phyloP scores from a whole-genome alignment of 2,797 vertebrate genomes.

The Crotalus adamanteus region DNA sequence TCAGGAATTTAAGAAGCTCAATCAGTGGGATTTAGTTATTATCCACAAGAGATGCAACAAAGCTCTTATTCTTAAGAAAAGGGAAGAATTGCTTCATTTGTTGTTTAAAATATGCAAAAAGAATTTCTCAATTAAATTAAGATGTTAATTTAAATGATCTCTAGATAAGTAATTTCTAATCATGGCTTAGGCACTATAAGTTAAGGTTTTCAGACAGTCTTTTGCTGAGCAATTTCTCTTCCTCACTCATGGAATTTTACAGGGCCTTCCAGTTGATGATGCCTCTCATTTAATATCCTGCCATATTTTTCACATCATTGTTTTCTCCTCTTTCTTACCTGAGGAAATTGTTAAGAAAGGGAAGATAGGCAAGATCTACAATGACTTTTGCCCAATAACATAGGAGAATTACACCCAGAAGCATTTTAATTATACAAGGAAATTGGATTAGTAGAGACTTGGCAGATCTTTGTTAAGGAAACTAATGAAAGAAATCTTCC shows the following conservation, averaged over 20 bases:
- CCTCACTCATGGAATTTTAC: too few relatives aligned
- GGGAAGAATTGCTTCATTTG: constrained; percentile 41
- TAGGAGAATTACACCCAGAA: too few relatives aligned
- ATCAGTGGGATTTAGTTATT: constrained; percentile 43
- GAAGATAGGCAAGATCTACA: too few relatives aligned
- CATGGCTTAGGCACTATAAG: not conserved
- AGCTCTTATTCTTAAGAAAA: constrained; percentile 39
- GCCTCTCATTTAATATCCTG: too few relatives aligned
- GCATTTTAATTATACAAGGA: too few relatives aligned
- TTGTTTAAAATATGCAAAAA: constrained; percentile 46
- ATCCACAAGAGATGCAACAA: constrained; percentile 49
- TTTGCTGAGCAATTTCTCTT: too few relatives aligned
- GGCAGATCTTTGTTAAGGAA: not conserved
- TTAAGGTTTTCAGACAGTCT: too few relatives aligned
- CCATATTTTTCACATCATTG: too few relatives aligned
- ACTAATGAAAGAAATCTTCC: not conserved
- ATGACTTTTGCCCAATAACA: too few relatives aligned
- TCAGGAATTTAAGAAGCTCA: constrained; percentile 39
- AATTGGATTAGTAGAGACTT: not conserved
- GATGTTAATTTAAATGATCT: not conserved
- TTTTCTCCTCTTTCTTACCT: too few relatives aligned
- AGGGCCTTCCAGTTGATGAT: too few relatives aligned
- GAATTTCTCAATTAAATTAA: not conserved
- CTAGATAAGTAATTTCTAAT: not conserved
- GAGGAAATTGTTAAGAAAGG: too few relatives aligned